Percentiles rank a stretch among this genome's conserved stretches.
These are phyloP conservation scores for Muricea muricata DNA, from an alignment of 92 coral and sea anemone genomes.

Conservation along the genomic window DNA sequence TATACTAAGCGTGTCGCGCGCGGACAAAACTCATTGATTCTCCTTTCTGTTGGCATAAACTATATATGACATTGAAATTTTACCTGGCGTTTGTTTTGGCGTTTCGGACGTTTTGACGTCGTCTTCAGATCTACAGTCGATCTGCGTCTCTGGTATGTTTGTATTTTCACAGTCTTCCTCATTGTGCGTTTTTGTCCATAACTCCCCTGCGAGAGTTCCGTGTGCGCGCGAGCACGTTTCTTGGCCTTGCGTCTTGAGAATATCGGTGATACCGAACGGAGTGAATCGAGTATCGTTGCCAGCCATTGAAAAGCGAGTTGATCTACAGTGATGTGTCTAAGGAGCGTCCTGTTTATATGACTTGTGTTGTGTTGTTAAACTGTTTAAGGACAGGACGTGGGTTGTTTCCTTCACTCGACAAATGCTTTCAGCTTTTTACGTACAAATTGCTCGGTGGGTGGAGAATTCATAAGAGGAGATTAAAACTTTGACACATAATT, in stretches of 20 bases:
- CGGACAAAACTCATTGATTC: too few species aligned
- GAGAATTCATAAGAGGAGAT: slow-evolving; percentile 45
- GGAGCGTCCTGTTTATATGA: too few species aligned
- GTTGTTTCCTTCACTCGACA: slow-evolving; percentile 29
- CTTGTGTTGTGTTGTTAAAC: slow-evolving; percentile 6
- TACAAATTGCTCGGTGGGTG: slow-evolving; percentile 38
- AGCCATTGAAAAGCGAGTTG: slow-evolving; percentile 9
- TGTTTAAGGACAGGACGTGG: slow-evolving; percentile 23
- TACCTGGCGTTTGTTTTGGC: neutral
- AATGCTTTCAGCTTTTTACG: slow-evolving; percentile 30
- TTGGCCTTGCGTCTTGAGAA: slow-evolving; percentile 17
- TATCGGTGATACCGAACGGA: slow-evolving; percentile 27
- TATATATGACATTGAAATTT: neutral
- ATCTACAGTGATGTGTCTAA: neutral
- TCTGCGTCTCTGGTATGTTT: neutral
- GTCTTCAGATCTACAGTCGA: neutral
- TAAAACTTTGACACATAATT: slow-evolving; percentile 40
- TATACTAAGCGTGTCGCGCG: neutral
- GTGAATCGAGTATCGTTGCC: slow-evolving; percentile 12
- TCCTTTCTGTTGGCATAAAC: neutral
- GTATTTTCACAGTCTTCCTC: neutral
- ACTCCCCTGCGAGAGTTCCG: neutral
- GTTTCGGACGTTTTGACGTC: neutral
- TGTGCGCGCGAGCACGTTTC: slow-evolving; percentile 1
- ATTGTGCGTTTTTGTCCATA: neutral